phyloP scores from a whole-genome alignment of 2,888 invertebrate species.

The Trachelus tabidus region DNA sequence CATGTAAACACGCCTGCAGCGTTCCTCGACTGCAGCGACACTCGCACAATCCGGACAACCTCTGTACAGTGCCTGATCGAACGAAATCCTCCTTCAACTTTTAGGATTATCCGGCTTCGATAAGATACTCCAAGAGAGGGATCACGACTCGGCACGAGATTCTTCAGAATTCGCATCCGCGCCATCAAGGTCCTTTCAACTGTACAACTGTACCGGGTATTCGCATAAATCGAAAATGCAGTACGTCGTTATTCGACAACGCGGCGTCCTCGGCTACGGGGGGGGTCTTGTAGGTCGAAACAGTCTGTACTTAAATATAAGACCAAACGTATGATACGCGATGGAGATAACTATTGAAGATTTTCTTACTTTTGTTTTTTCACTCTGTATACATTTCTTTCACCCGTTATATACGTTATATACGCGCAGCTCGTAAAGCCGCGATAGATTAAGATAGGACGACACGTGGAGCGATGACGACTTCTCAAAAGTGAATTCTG shows the following conservation, averaged over 20 bases:
- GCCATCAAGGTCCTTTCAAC: not conserved
- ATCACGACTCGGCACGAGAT: not conserved
- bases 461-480: not conserved
- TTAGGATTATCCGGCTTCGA: not conserved
- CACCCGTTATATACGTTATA: not conserved
- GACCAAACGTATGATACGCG: not conserved
- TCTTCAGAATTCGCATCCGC: not conserved
- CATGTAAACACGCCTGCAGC: not conserved
- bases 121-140: not conserved
- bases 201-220: not conserved
- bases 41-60: not conserved
- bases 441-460: not conserved
- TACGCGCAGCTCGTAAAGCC: not conserved
- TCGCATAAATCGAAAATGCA: constrained; percentile 1
- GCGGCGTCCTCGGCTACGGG: not conserved
- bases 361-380: not conserved
- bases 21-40: not conserved
- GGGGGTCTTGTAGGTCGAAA: constrained; percentile 3
- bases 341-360: not conserved
- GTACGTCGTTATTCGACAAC: not conserved
- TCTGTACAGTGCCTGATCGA: not conserved
- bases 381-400: not conserved
- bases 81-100: not conserved
- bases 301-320: not conserved
- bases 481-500: not conserved